These are phyloP conservation scores for Heliconius congener DNA, from an alignment of 1,140 invertebrate genomes.

Conservation along the genomic window DNA sequence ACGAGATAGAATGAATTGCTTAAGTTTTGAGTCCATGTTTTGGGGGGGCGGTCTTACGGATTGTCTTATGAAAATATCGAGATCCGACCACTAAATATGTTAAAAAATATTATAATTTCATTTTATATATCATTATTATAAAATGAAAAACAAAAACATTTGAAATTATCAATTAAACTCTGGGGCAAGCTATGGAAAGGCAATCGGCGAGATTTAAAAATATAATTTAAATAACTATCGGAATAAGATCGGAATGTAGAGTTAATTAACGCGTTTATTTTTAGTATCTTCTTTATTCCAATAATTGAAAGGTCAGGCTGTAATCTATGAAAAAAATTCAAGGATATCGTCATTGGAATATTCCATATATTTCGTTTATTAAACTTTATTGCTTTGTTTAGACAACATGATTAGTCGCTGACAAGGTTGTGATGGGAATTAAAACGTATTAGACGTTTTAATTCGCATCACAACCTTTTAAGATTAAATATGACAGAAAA, in stretches of 20 bases:
- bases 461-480: not conserved
- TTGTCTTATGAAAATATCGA: not conserved
- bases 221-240: no score
- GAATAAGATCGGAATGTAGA: no score
- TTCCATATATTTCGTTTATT: not conserved
- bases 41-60: not conserved
- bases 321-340: conserved; percentile 1
- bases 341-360: not conserved
- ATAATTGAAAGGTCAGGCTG: not conserved
- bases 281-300: not conserved
- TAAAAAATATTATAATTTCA: not conserved
- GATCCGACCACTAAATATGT: not conserved
- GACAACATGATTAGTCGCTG: not conserved
- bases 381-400: conserved; percentile 4
- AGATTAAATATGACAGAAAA: not conserved
- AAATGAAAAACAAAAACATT: not conserved
- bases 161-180: no score
- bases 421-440: not conserved
- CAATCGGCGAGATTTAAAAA: no score
- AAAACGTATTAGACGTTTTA: not conserved
- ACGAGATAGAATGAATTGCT: conserved; percentile 22
- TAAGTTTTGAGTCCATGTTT: not conserved
- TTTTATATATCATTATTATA: not conserved
- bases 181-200: not conserved
- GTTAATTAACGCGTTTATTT: no score